Base-by-base conservation (phyloP, 2,888 invertebrate species). In the Leucophora obtusa region DNA sequence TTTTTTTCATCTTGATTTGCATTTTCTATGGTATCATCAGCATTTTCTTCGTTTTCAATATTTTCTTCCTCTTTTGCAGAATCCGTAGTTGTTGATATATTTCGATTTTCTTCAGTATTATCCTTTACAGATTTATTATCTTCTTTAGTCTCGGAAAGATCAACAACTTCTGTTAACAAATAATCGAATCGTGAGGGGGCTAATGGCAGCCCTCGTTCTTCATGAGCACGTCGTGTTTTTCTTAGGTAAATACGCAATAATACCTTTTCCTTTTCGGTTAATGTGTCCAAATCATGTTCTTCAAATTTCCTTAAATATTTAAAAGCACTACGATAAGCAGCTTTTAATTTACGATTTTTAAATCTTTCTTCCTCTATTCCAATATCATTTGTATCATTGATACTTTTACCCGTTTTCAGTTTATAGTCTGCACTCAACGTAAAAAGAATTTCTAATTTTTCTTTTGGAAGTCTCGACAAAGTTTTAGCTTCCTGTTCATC, bases 221-320 rank as follows among this genome's bases (percentile, higher is more conserved):
- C 1, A 14, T n/a, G 15, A 47, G n/a, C 2, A 6, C 43, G 43
- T 14, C 2, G n/a, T 47, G n/a, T 47, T 47, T n/a, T 47, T n/a
- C n/a, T 47, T n/a, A 47, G n/a, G 5, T n/a, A n/a, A 5, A n/a
- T n/a, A 4, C 43, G 43, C n/a, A 47, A n/a, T n/a, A 47, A 47
- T 21, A 11, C 66, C 11, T n/a, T 66, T 24, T 54, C 53, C 24
- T 43, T 66, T n/a, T 66, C 54, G 9, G 54, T 21, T 43, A 66
- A 33, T 58, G 28, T 58, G 3, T 17, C 56, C 2, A 58, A 10
- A 15, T n/a, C 33, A 15, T n/a, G 56, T 7, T 58, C 15, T 33
- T 15, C 33, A 47, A 14, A 47, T 47, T n/a, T 47, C 6, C n/a
- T 47, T 5, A 47, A 47, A n/a, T 3, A 47, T n/a, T n/a, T 47